These are phyloP conservation scores for Monomorium pharaonis DNA, from an alignment of 1,140 invertebrate species.

Conservation along the genomic window DNA sequence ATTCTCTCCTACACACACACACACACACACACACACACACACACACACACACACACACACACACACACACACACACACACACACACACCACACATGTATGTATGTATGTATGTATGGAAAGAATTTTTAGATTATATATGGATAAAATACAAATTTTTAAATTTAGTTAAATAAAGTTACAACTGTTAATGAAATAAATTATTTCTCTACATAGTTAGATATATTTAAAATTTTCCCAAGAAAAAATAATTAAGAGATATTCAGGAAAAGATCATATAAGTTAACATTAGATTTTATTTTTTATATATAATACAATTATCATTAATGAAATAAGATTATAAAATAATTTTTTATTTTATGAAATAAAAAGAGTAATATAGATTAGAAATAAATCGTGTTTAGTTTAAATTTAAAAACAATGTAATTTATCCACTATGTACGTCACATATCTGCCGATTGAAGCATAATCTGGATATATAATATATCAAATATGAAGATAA, in stretches of 20 bases:
- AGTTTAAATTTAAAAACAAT: background rate
- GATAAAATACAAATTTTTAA: background rate
- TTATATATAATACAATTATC: background rate
- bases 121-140: slow-evolving; percentile 1
- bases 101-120: slow-evolving; percentile 4
- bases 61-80: no score
- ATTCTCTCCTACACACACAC: background rate
- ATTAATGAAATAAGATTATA: background rate
- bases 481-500: slow-evolving; percentile 71
- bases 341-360: background rate
- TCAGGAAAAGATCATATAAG: background rate
- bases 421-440: background rate
- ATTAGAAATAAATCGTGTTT: background rate
- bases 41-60: no score
- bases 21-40: no score
- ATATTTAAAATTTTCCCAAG: background rate
- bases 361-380: background rate
- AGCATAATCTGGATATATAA: slow-evolving; percentile 65
- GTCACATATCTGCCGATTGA: background rate
- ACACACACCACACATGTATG: no score
- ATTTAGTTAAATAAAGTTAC: background rate
- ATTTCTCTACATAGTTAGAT: background rate
- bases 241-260: background rate
- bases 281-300: background rate
- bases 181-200: background rate